Conservation (phyloP, 2,113 vertebrate species). For the Sturnus vulgaris region DNA sequence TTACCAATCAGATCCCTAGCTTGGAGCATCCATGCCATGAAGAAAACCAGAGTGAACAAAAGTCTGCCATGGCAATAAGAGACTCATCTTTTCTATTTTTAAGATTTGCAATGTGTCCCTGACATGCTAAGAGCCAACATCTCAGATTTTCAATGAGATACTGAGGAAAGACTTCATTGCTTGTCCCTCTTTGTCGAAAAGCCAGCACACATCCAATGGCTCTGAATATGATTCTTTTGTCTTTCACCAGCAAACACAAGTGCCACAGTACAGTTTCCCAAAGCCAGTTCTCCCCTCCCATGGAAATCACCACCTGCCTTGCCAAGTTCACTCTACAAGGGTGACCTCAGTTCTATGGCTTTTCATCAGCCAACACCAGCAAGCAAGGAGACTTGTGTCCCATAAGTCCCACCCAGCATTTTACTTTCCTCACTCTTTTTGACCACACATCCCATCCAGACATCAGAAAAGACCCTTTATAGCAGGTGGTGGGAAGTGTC, state of each 20-base stretch:
- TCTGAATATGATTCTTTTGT: not conserved
- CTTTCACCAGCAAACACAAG: not conserved
- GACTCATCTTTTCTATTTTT: not conserved
- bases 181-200: not conserved
- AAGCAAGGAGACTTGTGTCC: not conserved
- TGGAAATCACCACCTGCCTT: not conserved
- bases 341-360: not conserved
- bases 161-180: not conserved
- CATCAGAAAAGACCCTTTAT: not conserved
- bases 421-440: not conserved
- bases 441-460: not conserved
- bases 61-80: not conserved
- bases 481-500: not conserved
- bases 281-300: accelerated
- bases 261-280: not conserved
- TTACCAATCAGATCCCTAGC: not conserved
- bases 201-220: not conserved
- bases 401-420: not conserved
- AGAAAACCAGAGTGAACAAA: not conserved
- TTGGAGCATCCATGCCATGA: not conserved
- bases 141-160: not conserved
- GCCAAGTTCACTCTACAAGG: not conserved
- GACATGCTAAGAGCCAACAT: not conserved
- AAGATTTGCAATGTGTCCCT: not conserved
- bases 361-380: not conserved